Evolutionary conservation across 2,888 invertebrate genomes (phyloP), one percentile per base, ranked within the genome.

Genomic region (Caenorhabditis zanzibari): DNA sequence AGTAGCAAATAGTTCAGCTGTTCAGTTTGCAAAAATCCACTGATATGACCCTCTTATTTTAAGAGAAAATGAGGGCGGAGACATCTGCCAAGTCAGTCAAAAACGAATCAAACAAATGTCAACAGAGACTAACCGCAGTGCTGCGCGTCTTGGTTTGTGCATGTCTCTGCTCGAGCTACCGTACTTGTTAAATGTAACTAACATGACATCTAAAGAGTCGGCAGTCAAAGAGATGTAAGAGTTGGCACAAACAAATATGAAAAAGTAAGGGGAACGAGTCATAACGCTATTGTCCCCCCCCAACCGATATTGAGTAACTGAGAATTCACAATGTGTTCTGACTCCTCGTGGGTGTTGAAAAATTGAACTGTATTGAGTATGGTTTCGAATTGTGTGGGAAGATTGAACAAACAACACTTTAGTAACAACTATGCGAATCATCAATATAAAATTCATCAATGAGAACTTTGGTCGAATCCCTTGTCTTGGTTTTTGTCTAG

Each of bases 71-170:
- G 28, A 16, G 10, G 19, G n/a, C n/a, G 19, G 47, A 47, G 47
- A 47, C 47, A 54, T 35, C 35, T 68, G 35, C 52, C 54, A 38
- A 54, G 52, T 64, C 38, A 10, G 38, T 6, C 66, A 47, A n/a
- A 49, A 63, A 63, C 26, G 26, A 63, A 68, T 68, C 76, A 61
- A 56, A 74, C 54, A 74, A 76, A 68, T 76, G 68, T 59, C 64
- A 58, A 68, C 24, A 64, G 66, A 56, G 32, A 61, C 73, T 73
- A 61, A 61, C 71, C 35, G 63, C 16, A 38, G n/a, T 32, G 28
- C 66, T 66, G 66, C 64, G 75, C 64, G 19, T 68, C 68, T 69
- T 22, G 47, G 26, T 69, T 68, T 76, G 44, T 47, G n/a, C 3
- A 58, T 76, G 56, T 56, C 26, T 58, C 19, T 24, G 24, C 58